Base-by-base conservation (phyloP, 1,140 invertebrate genomes). In the Agrilus planipennis region DNA sequence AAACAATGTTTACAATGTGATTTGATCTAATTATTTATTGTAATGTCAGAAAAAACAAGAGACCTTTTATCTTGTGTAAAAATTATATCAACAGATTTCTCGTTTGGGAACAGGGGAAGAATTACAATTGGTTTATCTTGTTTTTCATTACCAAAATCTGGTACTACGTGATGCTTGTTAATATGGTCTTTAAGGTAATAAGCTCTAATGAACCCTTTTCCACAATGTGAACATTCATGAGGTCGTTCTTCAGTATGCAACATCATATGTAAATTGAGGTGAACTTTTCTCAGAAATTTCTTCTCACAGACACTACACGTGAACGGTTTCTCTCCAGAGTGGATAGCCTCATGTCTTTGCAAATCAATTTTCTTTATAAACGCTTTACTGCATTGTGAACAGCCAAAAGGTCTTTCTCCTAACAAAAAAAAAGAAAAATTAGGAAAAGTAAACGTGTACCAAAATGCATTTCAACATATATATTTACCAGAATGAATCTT, bases 241-340 rank as follows among this genome's bases (percentile, higher is more conserved):
- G 54, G 54, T n/a, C 52, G 32, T 27, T 54, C 52, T 44, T 49
- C 50, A 28, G 48, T 52, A 36, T 57, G 54, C n/a, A 53, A 38
- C 47, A 51, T 54, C 35, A 48, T 51, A 28, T 56, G 54, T 31
- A 52, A 52, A 6, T 42, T 47, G 22, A 56, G 43, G 42, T 54
- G 47, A 10, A 48, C 45, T 25, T 42, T 45, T 28, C 50, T 46
- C 15, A 52, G 37, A 52, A 91, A 91, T 19, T 77, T 67, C 46
- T 82, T 81, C 1, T 69, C 66, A 52, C 81, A 84, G 0, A 75
- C 51, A 22, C 67, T 58, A 50, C 84, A 88, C n/a, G 65, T 56
- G 40, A 77, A 73, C 0, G 73, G 76, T 15, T 78, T 73, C 41
- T 75, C 67, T n/a, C 71, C 70, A 10, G 69, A 69, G 39, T 77